Evolutionary conservation across 37 sponge, comb jelly and placozoan genomes (phyloP).

Genomic region (Tethya wilhelma): DNA sequence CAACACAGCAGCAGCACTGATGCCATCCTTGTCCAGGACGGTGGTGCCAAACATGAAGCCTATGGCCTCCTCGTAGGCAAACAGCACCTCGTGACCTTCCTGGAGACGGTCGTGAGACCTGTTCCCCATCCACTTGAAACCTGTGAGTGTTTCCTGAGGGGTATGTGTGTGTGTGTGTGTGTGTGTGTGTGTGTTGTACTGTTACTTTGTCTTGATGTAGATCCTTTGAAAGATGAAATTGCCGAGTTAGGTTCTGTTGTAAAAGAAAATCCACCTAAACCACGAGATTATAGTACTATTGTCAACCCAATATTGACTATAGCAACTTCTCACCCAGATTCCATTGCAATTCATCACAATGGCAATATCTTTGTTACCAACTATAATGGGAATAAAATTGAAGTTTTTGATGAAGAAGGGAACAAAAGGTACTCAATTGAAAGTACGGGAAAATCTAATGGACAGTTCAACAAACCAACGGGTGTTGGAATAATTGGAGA

Average conservation of each 20-base stretch:
- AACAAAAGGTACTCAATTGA: not conserved
- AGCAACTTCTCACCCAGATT: not conserved
- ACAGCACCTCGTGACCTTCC: conserved; percentile 86
- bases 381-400: not conserved
- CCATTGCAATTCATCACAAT: not conserved
- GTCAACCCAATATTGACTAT: not conserved
- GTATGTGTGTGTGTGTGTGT: no score
- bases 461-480: conserved; percentile 7
- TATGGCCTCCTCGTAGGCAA: conserved; percentile 98
- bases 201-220: no score
- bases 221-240: no score
- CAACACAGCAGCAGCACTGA: conserved; percentile 86
- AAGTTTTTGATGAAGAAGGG: not conserved
- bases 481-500: no score
- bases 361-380: conserved; percentile 6
- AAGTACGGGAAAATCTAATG: not conserved
- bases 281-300: not conserved
- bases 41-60: conserved; percentile 96
- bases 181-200: no score
- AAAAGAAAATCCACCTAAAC: no score
- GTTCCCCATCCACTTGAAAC: conserved; percentile 99
- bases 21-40: conserved; percentile 97
- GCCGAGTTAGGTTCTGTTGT: no score
- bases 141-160: conserved; percentile 90
- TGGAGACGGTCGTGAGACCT: conserved; percentile 49